Conservation (phyloP, 2,888 invertebrate species). For the Periphyllus acericola region DNA sequence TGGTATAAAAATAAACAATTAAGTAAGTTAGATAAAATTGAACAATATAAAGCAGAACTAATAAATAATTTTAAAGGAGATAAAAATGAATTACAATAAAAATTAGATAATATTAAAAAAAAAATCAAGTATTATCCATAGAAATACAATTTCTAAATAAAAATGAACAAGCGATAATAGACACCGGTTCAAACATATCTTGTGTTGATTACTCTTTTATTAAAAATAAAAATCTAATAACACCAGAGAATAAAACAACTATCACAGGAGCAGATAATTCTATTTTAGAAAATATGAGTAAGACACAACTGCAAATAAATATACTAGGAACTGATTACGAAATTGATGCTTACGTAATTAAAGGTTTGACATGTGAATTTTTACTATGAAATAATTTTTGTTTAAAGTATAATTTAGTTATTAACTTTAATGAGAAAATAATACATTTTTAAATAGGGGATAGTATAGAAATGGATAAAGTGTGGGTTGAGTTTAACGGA, state of each 20-base stretch:
- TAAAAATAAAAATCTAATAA: neutral
- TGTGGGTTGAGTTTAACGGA: neutral
- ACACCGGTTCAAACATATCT: conserved; percentile 13
- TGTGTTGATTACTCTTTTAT: neutral
- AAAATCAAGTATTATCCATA: neutral
- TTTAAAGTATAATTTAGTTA: neutral
- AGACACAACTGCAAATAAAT: conserved; percentile 4
- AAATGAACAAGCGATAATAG: neutral
- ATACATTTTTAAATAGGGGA: neutral
- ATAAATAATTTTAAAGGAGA: neutral
- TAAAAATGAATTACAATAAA: neutral
- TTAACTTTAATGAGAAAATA: neutral
- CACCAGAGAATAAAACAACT: neutral
- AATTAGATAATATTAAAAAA: neutral
- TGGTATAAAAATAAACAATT: neutral
- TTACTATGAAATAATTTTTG: conserved; percentile 21
- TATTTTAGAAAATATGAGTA: neutral
- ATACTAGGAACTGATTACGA: neutral
- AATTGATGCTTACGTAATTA: neutral
- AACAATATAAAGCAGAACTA: neutral
- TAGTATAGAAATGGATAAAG: neutral
- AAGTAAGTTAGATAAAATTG: neutral
- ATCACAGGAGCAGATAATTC: conserved; percentile 10
- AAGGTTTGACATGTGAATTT: neutral
- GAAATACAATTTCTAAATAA: conserved; percentile 5